Conservation (phyloP, 2,113 vertebrate species). For the Onychostoma macrolepis region DNA sequence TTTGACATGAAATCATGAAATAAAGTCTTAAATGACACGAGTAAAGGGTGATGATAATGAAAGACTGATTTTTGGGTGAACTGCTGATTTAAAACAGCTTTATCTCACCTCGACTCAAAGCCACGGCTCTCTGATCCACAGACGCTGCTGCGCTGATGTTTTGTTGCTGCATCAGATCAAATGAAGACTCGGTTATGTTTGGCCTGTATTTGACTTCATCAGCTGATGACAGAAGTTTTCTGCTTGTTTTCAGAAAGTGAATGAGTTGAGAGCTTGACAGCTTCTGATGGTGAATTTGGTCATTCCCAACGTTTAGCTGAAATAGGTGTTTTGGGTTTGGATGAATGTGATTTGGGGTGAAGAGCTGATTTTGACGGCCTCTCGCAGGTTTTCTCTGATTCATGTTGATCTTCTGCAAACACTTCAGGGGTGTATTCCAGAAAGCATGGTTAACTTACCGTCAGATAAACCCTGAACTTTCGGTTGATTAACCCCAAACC, state of each 20-base stretch:
- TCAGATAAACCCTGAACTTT: too few species aligned
- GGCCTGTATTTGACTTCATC: neutral
- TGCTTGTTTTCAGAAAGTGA: constrained; percentile 64
- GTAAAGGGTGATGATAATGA: neutral
- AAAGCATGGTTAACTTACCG: too few species aligned
- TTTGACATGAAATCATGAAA: neutral
- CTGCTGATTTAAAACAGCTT: neutral
- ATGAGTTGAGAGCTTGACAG: constrained; percentile 73
- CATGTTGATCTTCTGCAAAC: neutral
- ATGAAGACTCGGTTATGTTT: neutral
- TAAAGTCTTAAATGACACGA: neutral
- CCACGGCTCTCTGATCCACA: constrained; percentile 32
- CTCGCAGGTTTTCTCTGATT: neutral
- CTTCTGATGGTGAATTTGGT: constrained; percentile 61
- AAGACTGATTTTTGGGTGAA: neutral
- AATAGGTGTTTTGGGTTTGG: neutral
- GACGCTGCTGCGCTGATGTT: constrained; percentile 27
- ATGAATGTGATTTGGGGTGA: neutral
- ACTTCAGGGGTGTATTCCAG: too few species aligned
- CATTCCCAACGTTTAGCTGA: neutral
- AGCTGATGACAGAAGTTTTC: neutral
- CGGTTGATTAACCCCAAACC: too few species aligned
- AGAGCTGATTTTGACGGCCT: neutral
- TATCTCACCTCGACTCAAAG: constrained; percentile 63
- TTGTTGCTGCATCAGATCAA: constrained; percentile 35